phyloP scores from a whole-genome alignment of 2,888 invertebrate species.

The Tiliacea citrago region DNA sequence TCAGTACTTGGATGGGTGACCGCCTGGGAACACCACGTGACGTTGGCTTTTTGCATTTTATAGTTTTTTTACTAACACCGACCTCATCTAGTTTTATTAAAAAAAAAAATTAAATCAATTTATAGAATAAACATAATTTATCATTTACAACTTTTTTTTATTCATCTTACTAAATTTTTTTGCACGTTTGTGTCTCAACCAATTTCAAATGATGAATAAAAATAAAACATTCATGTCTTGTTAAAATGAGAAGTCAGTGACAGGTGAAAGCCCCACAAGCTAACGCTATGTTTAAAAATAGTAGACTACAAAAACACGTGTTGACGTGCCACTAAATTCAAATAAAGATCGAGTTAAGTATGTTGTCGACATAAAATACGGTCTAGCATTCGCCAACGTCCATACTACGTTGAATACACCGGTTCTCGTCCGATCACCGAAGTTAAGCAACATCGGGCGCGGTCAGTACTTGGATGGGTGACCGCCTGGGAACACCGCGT shows the following conservation, averaged over 20 bases:
- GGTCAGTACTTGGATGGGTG: slow-evolving; percentile 86
- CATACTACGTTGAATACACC: slow-evolving; percentile 87
- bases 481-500: slow-evolving; percentile 84
- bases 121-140: too few relatives aligned
- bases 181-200: background rate
- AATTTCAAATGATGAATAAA: background rate
- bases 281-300: background rate
- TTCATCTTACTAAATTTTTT: too few relatives aligned
- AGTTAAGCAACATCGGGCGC: slow-evolving; percentile 88
- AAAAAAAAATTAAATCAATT: too few relatives aligned
- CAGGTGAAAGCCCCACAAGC: background rate
- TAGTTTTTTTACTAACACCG: background rate
- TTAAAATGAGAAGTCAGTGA: background rate
- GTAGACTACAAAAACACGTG: too few relatives aligned
- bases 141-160: background rate
- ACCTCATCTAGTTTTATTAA: background rate
- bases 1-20: slow-evolving; percentile 87
- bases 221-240: background rate
- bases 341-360: too few relatives aligned
- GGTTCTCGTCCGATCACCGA: slow-evolving; percentile 89
- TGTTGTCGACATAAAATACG: background rate
- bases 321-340: too few relatives aligned
- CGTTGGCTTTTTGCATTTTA: slow-evolving; percentile 77
- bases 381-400: slow-evolving; percentile 74
- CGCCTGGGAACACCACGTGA: slow-evolving; percentile 83